Evolutionary conservation across 2,113 vertebrate genomes (phyloP).

Genomic region (Pycnonotus jocosus): DNA sequence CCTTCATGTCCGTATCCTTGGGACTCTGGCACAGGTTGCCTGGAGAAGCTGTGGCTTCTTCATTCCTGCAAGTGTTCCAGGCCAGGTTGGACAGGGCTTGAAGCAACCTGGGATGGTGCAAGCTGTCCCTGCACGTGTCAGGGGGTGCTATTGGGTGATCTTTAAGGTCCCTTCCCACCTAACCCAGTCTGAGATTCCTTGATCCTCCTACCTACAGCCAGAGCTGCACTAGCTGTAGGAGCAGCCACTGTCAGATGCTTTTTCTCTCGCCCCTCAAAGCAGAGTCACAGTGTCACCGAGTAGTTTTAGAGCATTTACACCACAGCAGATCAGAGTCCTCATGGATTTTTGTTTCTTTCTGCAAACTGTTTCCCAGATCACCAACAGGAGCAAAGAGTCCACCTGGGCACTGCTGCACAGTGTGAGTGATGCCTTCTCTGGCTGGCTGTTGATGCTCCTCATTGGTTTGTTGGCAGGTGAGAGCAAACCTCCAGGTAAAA

Average conservation of each 20-base stretch:
- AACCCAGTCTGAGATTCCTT: background rate
- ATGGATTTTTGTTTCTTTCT: background rate
- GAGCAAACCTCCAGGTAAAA: background rate
- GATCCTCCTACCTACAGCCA: background rate
- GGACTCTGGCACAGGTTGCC: background rate
- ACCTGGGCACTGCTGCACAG: constrained; percentile 85
- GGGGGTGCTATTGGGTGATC: background rate
- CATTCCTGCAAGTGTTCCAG: background rate
- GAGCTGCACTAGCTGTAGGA: background rate
- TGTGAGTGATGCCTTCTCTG: constrained; percentile 91
- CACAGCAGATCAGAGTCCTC: background rate
- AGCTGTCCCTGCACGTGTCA: background rate
- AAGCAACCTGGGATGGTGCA: background rate
- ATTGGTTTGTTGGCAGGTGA: constrained; percentile 92
- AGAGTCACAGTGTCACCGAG: background rate
- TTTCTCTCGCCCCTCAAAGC: background rate
- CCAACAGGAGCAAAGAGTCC: constrained; percentile 89
- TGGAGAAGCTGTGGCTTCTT: background rate
- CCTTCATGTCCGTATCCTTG: rapidly evolving
- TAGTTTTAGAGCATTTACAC: background rate
- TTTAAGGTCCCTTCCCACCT: background rate
- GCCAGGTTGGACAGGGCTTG: rapidly evolving
- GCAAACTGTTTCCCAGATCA: constrained; percentile 76
- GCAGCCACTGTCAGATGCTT: background rate
- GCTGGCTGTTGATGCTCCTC: constrained; percentile 95